phyloP scores from a whole-genome alignment of 2,113 vertebrate species.

The Lycocorax pyrrhopterus region DNA sequence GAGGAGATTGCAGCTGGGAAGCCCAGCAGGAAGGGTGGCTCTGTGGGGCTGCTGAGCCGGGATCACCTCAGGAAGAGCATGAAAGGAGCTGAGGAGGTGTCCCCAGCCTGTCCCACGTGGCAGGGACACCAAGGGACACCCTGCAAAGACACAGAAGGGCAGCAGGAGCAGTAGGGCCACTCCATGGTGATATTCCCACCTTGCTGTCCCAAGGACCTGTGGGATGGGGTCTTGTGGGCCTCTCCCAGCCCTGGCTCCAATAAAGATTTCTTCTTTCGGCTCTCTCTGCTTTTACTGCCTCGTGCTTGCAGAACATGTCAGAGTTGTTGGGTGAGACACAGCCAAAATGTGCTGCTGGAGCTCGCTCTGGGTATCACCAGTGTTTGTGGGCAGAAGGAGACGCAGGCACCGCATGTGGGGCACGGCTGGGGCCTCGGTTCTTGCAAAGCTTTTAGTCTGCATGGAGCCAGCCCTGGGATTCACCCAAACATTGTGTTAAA shows the following conservation, averaged over 20 bases:
- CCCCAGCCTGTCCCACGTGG: not conserved
- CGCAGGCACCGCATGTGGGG: fast-evolving
- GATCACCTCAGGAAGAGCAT: not conserved
- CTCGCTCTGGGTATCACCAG: fast-evolving
- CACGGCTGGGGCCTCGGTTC: not conserved
- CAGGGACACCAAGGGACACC: not conserved
- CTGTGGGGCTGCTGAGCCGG: fast-evolving
- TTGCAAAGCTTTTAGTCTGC: not conserved
- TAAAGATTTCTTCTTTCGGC: fast-evolving
- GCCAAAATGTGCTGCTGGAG: not conserved
- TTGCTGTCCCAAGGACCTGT: not conserved
- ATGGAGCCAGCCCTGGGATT: not conserved
- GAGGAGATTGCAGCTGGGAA: fast-evolving
- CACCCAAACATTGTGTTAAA: not conserved
- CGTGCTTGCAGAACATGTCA: not conserved
- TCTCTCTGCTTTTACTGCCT: not conserved
- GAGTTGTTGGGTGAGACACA: not conserved
- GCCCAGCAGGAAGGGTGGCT: not conserved
- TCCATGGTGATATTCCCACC: not conserved
- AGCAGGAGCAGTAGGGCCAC: not conserved
- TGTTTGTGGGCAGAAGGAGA: not conserved
- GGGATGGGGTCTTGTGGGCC: not conserved
- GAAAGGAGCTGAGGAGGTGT: not conserved
- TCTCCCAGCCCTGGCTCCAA: not conserved
- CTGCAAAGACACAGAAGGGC: not conserved